Evolutionary conservation across 2,888 invertebrate species (phyloP).

Genomic region (Euzophera pinguis): DNA sequence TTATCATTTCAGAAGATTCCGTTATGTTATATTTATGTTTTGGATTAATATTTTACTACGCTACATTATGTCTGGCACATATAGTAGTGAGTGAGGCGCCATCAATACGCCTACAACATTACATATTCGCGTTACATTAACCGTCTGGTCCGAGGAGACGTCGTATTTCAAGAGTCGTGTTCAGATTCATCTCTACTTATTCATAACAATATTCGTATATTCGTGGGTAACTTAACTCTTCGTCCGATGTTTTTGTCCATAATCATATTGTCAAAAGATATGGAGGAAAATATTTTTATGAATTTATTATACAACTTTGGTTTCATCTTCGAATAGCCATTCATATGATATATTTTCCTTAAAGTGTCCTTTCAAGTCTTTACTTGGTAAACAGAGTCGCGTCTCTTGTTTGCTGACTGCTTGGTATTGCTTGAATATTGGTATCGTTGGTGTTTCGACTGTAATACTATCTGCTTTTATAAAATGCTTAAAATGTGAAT

Average conservation of each 20-base stretch:
- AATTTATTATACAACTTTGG: conserved; percentile 55
- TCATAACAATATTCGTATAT: conserved; percentile 59
- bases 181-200: conserved; percentile 70
- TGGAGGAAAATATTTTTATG: conserved; percentile 54
- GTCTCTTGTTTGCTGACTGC: conserved; percentile 7
- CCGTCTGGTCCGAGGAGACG: conserved; percentile 49
- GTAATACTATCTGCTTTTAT: conserved; percentile 12
- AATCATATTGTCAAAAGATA: conserved; percentile 59
- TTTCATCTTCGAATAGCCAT: conserved; percentile 45
- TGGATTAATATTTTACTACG: not conserved
- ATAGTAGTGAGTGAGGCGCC: conserved; percentile 50
- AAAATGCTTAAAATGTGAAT: conserved; percentile 19
- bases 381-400: conserved; percentile 10
- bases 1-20: not conserved
- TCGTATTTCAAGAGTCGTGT: conserved; percentile 73
- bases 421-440: conserved; percentile 36
- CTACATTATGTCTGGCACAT: conserved; percentile 10
- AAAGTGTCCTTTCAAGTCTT: conserved; percentile 28
- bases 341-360: conserved; percentile 48
- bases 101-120: conserved; percentile 62
- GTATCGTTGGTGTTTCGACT: conserved; percentile 19
- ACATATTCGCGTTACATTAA: conserved; percentile 53
- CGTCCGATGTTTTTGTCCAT: conserved; percentile 59
- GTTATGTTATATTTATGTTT: not conserved
- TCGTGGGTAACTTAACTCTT: conserved; percentile 58